Conservation (phyloP, 2,888 invertebrate species). For the Marronus borbonicus region DNA sequence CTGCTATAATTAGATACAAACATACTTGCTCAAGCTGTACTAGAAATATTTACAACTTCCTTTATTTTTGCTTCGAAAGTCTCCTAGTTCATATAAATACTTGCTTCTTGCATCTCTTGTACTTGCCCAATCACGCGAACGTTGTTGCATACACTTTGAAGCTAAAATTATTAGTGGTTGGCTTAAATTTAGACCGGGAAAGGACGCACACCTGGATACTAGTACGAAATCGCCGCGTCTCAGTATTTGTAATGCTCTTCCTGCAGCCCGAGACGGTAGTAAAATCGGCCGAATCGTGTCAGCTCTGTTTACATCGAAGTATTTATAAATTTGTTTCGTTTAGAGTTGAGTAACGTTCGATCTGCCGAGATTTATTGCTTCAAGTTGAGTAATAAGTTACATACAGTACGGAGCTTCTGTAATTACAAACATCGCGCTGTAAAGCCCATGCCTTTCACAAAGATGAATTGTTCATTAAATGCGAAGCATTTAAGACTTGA, state of each 20-base stretch:
- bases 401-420: neutral
- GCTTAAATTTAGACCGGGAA: slow-evolving; percentile 26
- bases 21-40: neutral
- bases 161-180: slow-evolving; percentile 28
- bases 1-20: slow-evolving; percentile 22
- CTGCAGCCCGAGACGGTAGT: slow-evolving; percentile 4
- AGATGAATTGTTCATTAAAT: too few species aligned
- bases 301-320: slow-evolving; percentile 29
- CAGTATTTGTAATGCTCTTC: too few species aligned
- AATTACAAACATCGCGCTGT: neutral
- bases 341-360: slow-evolving; percentile 8
- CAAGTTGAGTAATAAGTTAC: slow-evolving; percentile 18
- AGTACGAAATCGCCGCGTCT: too few species aligned
- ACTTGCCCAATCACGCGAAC: slow-evolving; percentile 10
- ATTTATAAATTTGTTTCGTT: slow-evolving; percentile 31
- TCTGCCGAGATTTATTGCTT: slow-evolving; percentile 12
- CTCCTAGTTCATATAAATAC: slow-evolving; percentile 19
- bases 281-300: slow-evolving; percentile 31
- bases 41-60: slow-evolving; percentile 41
- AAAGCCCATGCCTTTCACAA: neutral
- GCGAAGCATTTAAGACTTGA: too few species aligned
- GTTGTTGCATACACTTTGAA: slow-evolving; percentile 22
- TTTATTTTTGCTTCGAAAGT: slow-evolving; percentile 38
- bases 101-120: slow-evolving; percentile 1
- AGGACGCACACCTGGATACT: slow-evolving; percentile 26